phyloP scores from a whole-genome alignment of 2,113 vertebrate genomes.

The Neodontobutis hainanensis region DNA sequence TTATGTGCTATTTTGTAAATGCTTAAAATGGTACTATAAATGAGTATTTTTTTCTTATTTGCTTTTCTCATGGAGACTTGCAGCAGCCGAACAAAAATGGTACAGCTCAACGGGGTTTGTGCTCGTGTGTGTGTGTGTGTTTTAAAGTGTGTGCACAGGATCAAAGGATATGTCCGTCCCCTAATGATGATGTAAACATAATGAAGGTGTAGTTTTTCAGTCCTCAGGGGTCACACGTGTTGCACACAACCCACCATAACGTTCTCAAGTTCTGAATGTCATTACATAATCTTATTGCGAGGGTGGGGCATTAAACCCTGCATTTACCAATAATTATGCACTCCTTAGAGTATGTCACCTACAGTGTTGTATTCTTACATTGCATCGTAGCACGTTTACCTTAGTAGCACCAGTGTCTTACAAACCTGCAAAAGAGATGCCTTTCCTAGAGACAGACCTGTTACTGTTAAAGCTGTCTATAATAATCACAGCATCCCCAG shows the following conservation, averaged over 20 bases:
- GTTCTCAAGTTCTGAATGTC: conserved; percentile 39
- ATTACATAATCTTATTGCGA: conserved; percentile 48
- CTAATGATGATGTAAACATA: conserved; percentile 59
- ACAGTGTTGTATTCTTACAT: conserved; percentile 55
- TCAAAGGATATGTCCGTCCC: conserved; percentile 62
- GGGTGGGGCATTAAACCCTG: conserved; percentile 43
- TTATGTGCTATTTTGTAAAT: conserved; percentile 75
- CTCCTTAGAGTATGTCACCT: conserved; percentile 32
- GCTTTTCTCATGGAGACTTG: conserved; percentile 52
- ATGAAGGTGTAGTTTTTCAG: conserved; percentile 71
- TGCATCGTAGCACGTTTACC: conserved; percentile 18
- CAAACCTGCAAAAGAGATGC: conserved; percentile 39
- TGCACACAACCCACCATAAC: conserved; percentile 65
- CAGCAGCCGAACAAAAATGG: conserved; percentile 71
- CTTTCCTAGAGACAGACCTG: conserved; percentile 39
- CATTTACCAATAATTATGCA: conserved; percentile 35
- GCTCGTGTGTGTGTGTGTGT: conserved; percentile 49
- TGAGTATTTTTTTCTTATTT: conserved; percentile 42
- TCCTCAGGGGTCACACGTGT: conserved; percentile 77
- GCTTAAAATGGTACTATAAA: conserved; percentile 81
- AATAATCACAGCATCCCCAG: conserved; percentile 13
- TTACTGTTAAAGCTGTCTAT: conserved; percentile 27
- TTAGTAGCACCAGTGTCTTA: conserved; percentile 58
- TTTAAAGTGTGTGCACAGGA: conserved; percentile 39
- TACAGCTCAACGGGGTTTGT: conserved; percentile 55